Conservation (phyloP, 2,113 vertebrate genomes). For the Ageneiosus marmoratus region DNA sequence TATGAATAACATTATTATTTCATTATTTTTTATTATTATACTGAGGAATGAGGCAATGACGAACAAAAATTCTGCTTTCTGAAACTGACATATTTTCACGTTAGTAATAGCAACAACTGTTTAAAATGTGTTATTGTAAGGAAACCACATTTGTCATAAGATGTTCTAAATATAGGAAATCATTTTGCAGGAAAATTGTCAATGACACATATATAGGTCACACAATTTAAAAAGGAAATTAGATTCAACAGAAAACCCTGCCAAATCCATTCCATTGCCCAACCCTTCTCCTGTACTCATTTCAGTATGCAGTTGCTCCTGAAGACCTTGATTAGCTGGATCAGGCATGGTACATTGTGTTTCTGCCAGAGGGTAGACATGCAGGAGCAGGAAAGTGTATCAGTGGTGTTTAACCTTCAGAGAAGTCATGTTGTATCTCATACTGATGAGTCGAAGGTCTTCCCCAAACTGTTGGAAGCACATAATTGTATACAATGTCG, state of each 20-base stretch:
- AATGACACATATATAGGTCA: background rate
- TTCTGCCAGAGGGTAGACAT: background rate
- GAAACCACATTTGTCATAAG: background rate
- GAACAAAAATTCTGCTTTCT: background rate
- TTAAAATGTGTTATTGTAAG: background rate
- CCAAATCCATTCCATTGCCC: background rate
- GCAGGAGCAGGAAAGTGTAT: background rate
- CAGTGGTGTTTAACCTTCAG: background rate
- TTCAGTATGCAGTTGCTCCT: conserved; percentile 14
- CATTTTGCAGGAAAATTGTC: background rate
- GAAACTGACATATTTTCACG: background rate
- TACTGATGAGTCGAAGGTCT: background rate
- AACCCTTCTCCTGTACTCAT: background rate
- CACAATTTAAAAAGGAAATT: background rate
- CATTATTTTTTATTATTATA: background rate
- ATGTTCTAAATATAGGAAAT: background rate
- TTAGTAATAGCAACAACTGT: background rate
- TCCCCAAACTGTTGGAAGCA: background rate
- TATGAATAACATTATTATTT: background rate
- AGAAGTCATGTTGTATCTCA: background rate
- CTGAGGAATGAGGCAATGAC: background rate
- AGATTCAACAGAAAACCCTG: background rate
- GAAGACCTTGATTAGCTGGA: conserved; percentile 11
- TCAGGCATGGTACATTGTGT: background rate
- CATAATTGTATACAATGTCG: background rate